Percentiles rank a stretch among this genome's conserved stretches.
Conservation (phyloP, 2,113 vertebrate species). For the Cnemophilus loriae region DNA sequence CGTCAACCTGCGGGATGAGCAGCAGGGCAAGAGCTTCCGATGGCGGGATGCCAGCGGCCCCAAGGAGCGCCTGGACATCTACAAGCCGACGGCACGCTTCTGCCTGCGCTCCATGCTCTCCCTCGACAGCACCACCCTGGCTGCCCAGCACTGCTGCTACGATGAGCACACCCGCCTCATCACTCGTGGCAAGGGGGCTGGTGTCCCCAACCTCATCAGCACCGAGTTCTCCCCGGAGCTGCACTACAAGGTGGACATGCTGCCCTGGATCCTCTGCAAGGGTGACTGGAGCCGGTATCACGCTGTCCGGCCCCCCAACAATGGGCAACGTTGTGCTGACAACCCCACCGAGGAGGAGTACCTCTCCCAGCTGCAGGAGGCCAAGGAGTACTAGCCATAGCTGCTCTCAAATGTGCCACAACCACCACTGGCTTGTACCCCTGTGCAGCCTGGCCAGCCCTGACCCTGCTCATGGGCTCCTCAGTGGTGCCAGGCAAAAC, state of each 20-base stretch:
- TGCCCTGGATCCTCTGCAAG: constrained; percentile 93
- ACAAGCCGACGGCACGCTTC: constrained; percentile 84
- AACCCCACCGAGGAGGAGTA: constrained; percentile 86
- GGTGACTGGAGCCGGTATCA: constrained; percentile 94
- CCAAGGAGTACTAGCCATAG: constrained; percentile 80
- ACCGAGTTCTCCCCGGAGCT: constrained; percentile 88
- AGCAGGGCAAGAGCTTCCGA: constrained; percentile 73
- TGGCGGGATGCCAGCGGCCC: constrained; percentile 88
- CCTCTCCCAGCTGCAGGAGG: constrained; percentile 88
- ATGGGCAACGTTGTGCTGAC: constrained; percentile 77
- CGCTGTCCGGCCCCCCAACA: constrained; percentile 83
- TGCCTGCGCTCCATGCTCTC: constrained; percentile 88
- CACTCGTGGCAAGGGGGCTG: constrained; percentile 87
- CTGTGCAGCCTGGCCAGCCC: background rate
- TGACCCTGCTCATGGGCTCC: background rate
- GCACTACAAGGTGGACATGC: constrained; percentile 89
- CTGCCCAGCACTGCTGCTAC: constrained; percentile 90
- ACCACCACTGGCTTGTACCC: background rate
- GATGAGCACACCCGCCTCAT: constrained; percentile 81
- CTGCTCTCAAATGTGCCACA: background rate
- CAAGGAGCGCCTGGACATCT: constrained; percentile 86
- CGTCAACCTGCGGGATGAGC: constrained; percentile 79
- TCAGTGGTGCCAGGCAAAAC: background rate
- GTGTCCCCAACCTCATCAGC: constrained; percentile 87
- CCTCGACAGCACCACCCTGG: constrained; percentile 79